Conservation (phyloP, 1,140 invertebrate species). For the Agrilus planipennis region DNA sequence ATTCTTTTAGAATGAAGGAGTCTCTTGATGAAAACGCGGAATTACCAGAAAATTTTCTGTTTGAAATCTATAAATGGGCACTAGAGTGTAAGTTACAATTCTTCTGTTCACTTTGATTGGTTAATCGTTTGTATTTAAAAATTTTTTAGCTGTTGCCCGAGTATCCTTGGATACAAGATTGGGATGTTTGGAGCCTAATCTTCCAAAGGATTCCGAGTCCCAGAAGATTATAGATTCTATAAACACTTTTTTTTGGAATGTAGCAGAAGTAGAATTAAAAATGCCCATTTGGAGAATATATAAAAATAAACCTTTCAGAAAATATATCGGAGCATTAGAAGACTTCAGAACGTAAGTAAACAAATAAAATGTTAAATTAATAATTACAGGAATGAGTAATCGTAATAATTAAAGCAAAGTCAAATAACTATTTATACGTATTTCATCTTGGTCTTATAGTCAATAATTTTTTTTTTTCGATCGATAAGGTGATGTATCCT, state of each 20-base stretch:
- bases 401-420: too few relatives aligned
- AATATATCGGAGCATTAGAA: conserved; percentile 61
- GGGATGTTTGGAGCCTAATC: conserved; percentile 56
- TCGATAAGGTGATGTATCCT: too few relatives aligned
- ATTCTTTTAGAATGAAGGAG: conserved; percentile 57
- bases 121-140: conserved; percentile 7
- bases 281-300: conserved; percentile 71
- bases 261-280: conserved; percentile 64
- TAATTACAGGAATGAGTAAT: too few relatives aligned
- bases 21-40: conserved; percentile 53
- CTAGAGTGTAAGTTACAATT: conserved; percentile 83
- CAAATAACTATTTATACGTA: too few relatives aligned
- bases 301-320: conserved; percentile 59
- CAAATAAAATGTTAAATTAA: too few relatives aligned
- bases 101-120: conserved; percentile 4
- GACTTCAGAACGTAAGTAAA: conserved; percentile 50
- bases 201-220: conserved; percentile 46
- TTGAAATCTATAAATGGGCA: conserved; percentile 78
- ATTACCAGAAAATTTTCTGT: conserved; percentile 63
- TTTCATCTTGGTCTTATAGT: too few relatives aligned
- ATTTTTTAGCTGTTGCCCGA: conserved; percentile 58
- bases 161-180: conserved; percentile 69
- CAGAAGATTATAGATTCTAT: conserved; percentile 65
- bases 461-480: too few relatives aligned
- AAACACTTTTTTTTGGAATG: conserved; percentile 67